These are phyloP conservation scores for Odontophorus gujanensis DNA, from an alignment of 2,113 vertebrate genomes.

Conservation along the genomic window DNA sequence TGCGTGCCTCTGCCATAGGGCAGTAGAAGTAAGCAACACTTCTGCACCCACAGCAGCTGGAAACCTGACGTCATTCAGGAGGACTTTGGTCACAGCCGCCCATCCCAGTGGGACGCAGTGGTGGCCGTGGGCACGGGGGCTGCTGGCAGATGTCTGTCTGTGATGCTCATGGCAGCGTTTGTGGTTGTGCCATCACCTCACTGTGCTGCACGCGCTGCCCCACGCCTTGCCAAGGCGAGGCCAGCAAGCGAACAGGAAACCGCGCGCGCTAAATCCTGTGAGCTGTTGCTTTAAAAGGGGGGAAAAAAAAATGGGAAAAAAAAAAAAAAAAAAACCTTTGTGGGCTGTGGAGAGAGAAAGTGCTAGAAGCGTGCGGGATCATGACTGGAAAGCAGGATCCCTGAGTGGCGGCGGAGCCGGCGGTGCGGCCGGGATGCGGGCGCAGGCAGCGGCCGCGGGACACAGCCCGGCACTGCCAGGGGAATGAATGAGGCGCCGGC, in stretches of 20 bases:
- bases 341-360: conserved; percentile 87
- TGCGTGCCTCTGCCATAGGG: no score
- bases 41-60: background rate
- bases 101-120: background rate
- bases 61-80: background rate
- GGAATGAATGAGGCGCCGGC: conserved; percentile 66
- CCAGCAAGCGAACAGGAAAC: background rate
- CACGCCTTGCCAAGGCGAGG: background rate
- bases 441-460: conserved; percentile 69
- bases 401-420: conserved; percentile 76
- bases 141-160: background rate
- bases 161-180: background rate
- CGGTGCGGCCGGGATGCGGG: conserved; percentile 63
- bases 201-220: background rate
- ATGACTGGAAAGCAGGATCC: conserved; percentile 85
- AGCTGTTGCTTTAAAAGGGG: conserved; percentile 83
- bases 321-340: conserved; percentile 66
- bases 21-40: background rate
- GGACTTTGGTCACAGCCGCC: background rate
- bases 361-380: conserved; percentile 86
- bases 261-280: conserved; percentile 62
- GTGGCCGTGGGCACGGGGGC: accelerated
- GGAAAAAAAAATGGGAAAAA: conserved; percentile 56
- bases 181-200: accelerated
- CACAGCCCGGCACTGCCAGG: conserved; percentile 48